A percentile compares a stretch with the other conserved stretches of the same genome.
These are phyloP conservation scores for Leucoraja erinaceus DNA, from an alignment of 2,113 vertebrate species.

Conservation along the genomic window DNA sequence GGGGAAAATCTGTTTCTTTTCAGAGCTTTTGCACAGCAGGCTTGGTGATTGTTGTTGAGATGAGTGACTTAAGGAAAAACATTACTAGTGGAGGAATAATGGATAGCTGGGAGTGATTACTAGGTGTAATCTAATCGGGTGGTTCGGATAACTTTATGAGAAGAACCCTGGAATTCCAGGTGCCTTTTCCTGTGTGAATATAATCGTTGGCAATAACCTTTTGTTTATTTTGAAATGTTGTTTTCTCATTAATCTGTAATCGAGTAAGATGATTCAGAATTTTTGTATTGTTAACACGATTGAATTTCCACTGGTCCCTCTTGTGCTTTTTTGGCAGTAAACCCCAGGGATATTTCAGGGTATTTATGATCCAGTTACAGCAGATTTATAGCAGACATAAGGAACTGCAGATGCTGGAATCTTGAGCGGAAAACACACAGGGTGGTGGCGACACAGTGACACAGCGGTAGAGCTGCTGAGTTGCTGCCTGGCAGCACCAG, in stretches of 20 bases:
- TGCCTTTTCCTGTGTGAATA: conserved; percentile 29
- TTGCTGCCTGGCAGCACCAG: too few species aligned
- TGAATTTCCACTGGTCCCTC: conserved; percentile 17
- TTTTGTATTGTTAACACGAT: conserved; percentile 10
- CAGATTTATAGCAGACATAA: background rate
- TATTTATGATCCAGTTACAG: background rate
- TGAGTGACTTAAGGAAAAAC: conserved; percentile 10
- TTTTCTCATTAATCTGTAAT: conserved; percentile 14
- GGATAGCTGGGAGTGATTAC: conserved; percentile 34
- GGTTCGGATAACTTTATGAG: conserved; percentile 16
- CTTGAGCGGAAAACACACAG: background rate
- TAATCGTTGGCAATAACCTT: background rate
- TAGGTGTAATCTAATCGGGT: conserved; percentile 30
- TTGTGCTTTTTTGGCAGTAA: conserved; percentile 5
- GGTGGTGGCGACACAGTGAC: background rate
- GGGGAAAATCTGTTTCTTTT: conserved; percentile 34
- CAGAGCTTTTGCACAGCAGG: background rate
- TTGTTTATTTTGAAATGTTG: conserved; percentile 20
- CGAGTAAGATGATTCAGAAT: conserved; percentile 9
- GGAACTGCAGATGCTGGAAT: too few species aligned
- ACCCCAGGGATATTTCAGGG: background rate
- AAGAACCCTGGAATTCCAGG: conserved; percentile 8
- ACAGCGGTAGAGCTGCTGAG: too few species aligned
- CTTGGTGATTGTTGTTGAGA: conserved; percentile 7
- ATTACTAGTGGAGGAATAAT: conserved; percentile 15